phyloP scores from a whole-genome alignment of 2,113 vertebrate genomes.

The Pithys albifrons region DNA sequence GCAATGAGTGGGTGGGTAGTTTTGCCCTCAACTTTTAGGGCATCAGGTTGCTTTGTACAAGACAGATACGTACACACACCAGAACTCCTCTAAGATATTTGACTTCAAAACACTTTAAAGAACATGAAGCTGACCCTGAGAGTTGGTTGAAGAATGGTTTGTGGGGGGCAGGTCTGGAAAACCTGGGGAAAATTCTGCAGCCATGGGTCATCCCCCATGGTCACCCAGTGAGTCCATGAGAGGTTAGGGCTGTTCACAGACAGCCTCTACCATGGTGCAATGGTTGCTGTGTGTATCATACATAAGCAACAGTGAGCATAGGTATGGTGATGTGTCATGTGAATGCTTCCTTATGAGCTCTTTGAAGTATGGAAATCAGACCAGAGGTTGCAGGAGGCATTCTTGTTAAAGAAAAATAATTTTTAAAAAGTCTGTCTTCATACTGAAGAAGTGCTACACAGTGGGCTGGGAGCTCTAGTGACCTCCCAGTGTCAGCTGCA shows the following conservation, averaged over 20 bases:
- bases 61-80: neutral
- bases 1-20: neutral
- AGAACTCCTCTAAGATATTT: neutral
- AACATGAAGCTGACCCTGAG: neutral
- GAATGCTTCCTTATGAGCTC: neutral
- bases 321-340: neutral
- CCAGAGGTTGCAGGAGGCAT: neutral
- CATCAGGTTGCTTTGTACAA: neutral
- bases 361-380: neutral
- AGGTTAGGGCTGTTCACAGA: neutral
- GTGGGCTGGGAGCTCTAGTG: neutral
- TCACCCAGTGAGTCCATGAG: neutral
- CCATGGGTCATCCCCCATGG: accelerated
- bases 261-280: neutral
- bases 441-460: neutral
- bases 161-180: neutral
- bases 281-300: neutral
- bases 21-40: neutral
- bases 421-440: neutral
- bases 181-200: neutral
- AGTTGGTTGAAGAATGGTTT: neutral
- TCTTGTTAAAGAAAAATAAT: neutral
- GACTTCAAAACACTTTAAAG: neutral
- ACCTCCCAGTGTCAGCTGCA: neutral
- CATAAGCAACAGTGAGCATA: accelerated